These are phyloP conservation scores for Limnephilus lunatus DNA, from an alignment of 2,888 invertebrate species.

Conservation along the genomic window DNA sequence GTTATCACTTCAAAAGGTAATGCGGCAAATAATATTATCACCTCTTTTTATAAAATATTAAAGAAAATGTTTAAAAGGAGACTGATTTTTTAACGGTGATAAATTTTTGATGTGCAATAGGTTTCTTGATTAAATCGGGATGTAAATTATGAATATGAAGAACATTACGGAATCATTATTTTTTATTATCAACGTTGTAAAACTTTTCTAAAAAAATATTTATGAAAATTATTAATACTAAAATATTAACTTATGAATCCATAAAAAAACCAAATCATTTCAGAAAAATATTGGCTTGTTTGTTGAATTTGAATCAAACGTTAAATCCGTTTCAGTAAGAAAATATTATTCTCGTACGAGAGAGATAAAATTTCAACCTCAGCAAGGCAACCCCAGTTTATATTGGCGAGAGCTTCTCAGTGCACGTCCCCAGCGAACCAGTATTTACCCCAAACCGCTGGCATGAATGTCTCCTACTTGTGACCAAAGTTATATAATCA, in stretches of 20 bases:
- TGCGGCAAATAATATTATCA: too few species aligned
- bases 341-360: neutral
- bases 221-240: neutral
- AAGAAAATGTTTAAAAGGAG: too few species aligned
- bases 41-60: too few species aligned
- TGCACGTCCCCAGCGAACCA: neutral
- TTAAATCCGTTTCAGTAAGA: neutral
- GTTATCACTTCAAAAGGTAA: too few species aligned
- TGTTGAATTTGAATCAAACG: neutral
- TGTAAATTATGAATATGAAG: too few species aligned
- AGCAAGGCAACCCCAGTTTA: neutral
- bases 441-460: neutral
- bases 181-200: too few species aligned
- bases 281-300: neutral
- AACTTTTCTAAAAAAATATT: too few species aligned
- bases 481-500: constrained; percentile 37
- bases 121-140: too few species aligned
- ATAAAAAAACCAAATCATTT: neutral
- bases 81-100: too few species aligned
- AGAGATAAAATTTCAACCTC: neutral
- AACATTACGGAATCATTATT: too few species aligned
- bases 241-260: neutral
- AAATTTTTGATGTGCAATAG: too few species aligned
- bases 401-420: neutral
- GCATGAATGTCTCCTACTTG: neutral